These are phyloP conservation scores for Saturnia pavonia DNA, from an alignment of 2,888 invertebrate species.

Conservation along the genomic window DNA sequence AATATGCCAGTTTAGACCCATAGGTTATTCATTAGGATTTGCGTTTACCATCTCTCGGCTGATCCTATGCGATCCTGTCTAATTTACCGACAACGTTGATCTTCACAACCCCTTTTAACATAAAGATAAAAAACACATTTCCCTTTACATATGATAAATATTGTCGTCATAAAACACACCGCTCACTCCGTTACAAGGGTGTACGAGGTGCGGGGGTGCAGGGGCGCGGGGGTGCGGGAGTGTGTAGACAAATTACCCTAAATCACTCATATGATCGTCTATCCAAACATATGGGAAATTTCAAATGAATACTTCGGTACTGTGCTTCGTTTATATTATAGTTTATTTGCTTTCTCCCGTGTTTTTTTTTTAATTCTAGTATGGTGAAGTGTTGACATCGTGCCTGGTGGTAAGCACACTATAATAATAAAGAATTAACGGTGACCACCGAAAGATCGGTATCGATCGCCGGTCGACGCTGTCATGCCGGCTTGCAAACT, in stretches of 20 bases:
- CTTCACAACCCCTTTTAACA: constrained; percentile 9
- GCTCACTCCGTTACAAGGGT: background rate
- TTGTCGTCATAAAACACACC: constrained; percentile 13
- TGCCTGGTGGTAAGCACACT: no score
- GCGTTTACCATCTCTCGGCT: background rate
- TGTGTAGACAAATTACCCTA: constrained; percentile 9
- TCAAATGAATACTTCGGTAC: background rate
- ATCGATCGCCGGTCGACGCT: no score
- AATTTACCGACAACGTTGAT: background rate
- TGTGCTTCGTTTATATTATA: background rate
- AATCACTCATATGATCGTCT: constrained; percentile 9
- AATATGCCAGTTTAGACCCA: background rate
- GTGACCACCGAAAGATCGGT: no score
- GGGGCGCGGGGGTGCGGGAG: background rate
- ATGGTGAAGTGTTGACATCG: no score
- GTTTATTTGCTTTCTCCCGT: background rate
- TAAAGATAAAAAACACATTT: constrained; percentile 15
- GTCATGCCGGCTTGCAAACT: no score
- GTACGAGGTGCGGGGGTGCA: background rate
- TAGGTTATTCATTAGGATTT: background rate
- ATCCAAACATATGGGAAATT: background rate
- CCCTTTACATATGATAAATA: constrained; percentile 12
- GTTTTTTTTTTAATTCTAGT: background rate
- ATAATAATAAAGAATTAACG: no score
- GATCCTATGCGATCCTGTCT: background rate